These are phyloP conservation scores for Pterocles burchelli DNA, from an alignment of 2,113 vertebrate species.

Conservation along the genomic window DNA sequence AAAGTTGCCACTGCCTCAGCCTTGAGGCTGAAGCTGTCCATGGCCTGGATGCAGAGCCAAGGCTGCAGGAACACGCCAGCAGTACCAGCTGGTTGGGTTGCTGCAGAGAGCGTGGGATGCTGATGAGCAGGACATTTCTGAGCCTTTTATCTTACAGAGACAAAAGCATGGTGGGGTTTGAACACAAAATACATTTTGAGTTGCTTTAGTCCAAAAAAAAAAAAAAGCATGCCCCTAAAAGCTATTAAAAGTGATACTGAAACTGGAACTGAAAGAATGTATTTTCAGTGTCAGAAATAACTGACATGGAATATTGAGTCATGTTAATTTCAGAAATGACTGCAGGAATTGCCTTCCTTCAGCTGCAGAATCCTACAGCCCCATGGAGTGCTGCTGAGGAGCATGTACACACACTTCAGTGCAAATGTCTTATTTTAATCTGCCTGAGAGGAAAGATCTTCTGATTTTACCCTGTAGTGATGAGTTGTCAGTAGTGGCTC, in stretches of 20 bases:
- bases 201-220: background rate
- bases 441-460: background rate
- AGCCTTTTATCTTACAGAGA: background rate
- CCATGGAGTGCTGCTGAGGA: background rate
- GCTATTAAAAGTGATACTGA: background rate
- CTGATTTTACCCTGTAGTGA: background rate
- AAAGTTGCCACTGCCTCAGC: background rate
- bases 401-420: background rate
- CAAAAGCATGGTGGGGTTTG: accelerated
- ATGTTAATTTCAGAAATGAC: background rate
- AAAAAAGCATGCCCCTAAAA: background rate
- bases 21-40: background rate
- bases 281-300: background rate
- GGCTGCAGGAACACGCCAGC: background rate
- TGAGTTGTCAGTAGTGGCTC: background rate
- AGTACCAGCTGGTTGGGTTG: background rate
- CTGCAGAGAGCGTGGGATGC: background rate
- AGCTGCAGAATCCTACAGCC: background rate
- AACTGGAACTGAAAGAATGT: background rate
- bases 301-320: background rate
- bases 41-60: background rate
- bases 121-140: background rate
- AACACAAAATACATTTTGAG: background rate
- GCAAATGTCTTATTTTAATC: background rate
- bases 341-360: background rate